Percentiles rank a stretch among this genome's conserved stretches.
Evolutionary conservation across 1,140 invertebrate genomes (phyloP).

Genomic region (Bacillus rossius): DNA sequence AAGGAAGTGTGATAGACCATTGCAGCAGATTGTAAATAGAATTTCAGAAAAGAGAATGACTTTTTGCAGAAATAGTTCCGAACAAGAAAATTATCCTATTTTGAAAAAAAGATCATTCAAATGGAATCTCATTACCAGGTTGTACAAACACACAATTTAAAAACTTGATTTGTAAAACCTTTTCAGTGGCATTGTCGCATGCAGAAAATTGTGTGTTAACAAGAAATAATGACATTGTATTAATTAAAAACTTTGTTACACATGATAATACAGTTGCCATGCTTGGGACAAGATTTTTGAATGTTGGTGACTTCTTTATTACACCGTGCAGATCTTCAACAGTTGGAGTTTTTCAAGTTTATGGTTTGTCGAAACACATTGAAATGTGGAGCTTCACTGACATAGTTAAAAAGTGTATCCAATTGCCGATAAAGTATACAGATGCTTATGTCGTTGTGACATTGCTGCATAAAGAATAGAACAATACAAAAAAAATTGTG

Average conservation of each 20-base stretch:
- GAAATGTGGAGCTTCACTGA: too few relatives aligned
- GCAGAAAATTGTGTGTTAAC: neutral
- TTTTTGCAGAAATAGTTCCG: neutral
- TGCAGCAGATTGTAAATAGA: slow-evolving; percentile 29
- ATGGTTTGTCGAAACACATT: too few relatives aligned
- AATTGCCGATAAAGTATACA: too few relatives aligned
- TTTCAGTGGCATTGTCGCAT: neutral
- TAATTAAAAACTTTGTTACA: neutral
- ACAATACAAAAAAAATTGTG: too few relatives aligned
- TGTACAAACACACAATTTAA: slow-evolving; percentile 1
- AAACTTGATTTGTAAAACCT: neutral
- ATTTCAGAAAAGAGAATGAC: neutral
- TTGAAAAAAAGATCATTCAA: neutral
- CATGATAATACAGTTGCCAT: too few relatives aligned
- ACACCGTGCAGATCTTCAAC: too few relatives aligned
- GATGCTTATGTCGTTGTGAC: too few relatives aligned
- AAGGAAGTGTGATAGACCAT: slow-evolving; percentile 22
- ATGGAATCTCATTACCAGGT: neutral
- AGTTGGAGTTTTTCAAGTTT: too few relatives aligned
- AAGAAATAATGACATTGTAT: neutral
- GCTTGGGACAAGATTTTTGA: too few relatives aligned
- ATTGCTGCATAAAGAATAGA: too few relatives aligned
- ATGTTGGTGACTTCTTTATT: too few relatives aligned
- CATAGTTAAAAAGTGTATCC: too few relatives aligned
- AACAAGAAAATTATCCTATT: neutral